Evolutionary conservation across 2,888 invertebrate species (phyloP).

Genomic region (Sinelater perroti): DNA sequence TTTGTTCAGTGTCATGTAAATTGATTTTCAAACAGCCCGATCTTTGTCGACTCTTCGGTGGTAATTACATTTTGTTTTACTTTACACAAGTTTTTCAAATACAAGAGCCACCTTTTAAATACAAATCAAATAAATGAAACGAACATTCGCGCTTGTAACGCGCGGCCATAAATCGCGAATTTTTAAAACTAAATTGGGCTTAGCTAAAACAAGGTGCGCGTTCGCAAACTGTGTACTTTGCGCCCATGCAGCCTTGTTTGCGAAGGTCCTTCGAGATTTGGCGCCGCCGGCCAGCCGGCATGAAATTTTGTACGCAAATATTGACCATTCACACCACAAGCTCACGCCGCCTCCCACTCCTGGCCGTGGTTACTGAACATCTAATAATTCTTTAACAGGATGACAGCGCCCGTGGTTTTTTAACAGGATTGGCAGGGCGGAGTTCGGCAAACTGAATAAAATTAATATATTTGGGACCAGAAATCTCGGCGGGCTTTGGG

Average conservation of each 20-base stretch:
- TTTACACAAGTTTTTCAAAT: no score
- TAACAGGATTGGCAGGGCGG: background rate
- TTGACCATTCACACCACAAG: conserved; percentile 7
- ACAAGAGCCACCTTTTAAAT: no score
- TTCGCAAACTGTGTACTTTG: background rate
- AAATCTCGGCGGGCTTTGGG: background rate
- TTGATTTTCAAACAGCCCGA: no score
- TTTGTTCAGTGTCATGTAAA: no score
- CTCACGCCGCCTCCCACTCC: background rate
- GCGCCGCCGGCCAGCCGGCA: background rate
- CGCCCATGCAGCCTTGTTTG: conserved; percentile 2
- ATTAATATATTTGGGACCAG: background rate
- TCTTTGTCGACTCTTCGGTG: no score
- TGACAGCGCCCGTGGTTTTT: background rate
- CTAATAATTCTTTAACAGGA: background rate
- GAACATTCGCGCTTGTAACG: no score
- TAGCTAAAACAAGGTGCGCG: background rate
- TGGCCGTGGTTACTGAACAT: background rate
- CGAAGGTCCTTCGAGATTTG: no score
- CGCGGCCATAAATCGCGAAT: no score
- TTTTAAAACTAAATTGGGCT: background rate
- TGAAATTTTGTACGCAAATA: conserved; percentile 13
- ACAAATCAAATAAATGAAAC: no score
- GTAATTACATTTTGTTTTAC: no score
- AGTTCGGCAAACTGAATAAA: background rate